Conservation (phyloP, 2,888 invertebrate species). For the Drosophila mimica region DNA sequence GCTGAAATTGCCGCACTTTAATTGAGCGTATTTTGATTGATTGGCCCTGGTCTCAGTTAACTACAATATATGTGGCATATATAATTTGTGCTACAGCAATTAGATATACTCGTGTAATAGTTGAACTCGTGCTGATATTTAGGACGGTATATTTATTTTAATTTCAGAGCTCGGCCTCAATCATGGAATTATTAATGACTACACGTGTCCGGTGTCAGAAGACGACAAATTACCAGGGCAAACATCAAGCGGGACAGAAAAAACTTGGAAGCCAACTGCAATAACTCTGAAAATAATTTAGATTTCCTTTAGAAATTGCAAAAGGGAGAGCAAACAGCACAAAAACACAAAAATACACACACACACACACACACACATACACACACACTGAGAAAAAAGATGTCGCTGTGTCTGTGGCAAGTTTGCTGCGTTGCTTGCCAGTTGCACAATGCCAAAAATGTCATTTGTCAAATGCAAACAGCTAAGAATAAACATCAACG, state of each 20-base stretch:
- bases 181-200: conserved; percentile 67
- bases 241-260: conserved; percentile 48
- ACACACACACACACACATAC: conserved; percentile 6
- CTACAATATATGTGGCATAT: neutral
- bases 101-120: neutral
- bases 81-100: conserved; percentile 12
- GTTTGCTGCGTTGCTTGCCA: conserved; percentile 55
- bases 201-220: conserved; percentile 73
- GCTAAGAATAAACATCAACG: conserved; percentile 82
- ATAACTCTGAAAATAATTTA: conserved; percentile 80
- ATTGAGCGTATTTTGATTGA: conserved; percentile 64
- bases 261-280: conserved; percentile 64
- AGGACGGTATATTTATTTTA: conserved; percentile 7
- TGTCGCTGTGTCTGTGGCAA: conserved; percentile 44
- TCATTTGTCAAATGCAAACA: conserved; percentile 81
- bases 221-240: conserved; percentile 68
- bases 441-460: conserved; percentile 80
- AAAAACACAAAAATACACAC: conserved; percentile 11
- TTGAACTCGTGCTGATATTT: neutral
- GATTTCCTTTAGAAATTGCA: conserved; percentile 63
- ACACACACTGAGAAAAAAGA: conserved; percentile 22
- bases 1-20: conserved; percentile 38
- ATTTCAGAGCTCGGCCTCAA: conserved; percentile 1
- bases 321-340: conserved; percentile 37
- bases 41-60: conserved; percentile 13